Conservation (phyloP, 2,888 invertebrate genomes). For the Polyommatus icarus region DNA sequence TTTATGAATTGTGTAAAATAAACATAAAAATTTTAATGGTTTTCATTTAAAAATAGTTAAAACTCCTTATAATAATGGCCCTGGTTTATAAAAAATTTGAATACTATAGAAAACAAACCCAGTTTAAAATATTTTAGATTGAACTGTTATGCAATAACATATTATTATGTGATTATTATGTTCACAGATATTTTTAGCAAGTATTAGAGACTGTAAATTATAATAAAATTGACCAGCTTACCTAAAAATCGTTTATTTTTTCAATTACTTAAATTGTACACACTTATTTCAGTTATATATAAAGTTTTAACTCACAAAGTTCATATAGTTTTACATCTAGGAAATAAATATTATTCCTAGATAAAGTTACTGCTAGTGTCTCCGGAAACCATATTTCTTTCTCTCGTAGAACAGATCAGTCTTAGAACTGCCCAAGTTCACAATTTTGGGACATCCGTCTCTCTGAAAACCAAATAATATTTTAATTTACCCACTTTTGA, state of each 20-base stretch:
- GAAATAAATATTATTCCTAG: conserved; percentile 27
- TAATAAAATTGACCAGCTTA: not conserved
- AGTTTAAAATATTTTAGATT: too few species aligned
- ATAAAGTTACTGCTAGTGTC: conserved; percentile 80
- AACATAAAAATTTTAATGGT: conserved; percentile 24
- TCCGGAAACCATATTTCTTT: conserved; percentile 99
- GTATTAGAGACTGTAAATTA: not conserved
- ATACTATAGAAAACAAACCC: too few species aligned
- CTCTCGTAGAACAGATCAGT: conserved; percentile 99
- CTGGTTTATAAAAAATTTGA: too few species aligned
- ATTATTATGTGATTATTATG: too few species aligned
- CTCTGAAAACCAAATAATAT: conserved; percentile 81
- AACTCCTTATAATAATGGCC: not conserved
- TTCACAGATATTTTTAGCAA: too few species aligned
- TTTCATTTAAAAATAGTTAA: conserved; percentile 17
- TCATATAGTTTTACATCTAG: conserved; percentile 12
- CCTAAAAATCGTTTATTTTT: not conserved
- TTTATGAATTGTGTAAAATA: conserved; percentile 21
- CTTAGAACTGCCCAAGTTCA: conserved; percentile 99
- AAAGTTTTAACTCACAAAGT: not conserved
- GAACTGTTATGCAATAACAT: too few species aligned
- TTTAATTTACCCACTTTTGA: not conserved
- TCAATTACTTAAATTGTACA: not conserved
- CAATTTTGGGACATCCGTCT: conserved; percentile 99
- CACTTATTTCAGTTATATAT: not conserved